Percentiles rank a stretch among this genome's conserved stretches.
Evolutionary conservation across 2,113 vertebrate species (phyloP).

Genomic region (Daubentonia madagascariensis): DNA sequence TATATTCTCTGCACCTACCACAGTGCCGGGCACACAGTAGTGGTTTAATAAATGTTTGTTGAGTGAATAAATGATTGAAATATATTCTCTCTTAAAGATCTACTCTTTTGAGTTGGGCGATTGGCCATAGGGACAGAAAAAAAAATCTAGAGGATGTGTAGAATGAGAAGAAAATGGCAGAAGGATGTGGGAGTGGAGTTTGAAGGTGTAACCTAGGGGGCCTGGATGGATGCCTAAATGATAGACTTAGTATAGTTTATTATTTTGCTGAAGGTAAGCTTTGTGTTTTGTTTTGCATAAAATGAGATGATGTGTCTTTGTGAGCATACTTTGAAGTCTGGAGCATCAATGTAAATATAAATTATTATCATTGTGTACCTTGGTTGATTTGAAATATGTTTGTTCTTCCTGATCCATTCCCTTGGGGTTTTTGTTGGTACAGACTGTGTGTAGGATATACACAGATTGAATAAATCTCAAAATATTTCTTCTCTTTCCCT

Average conservation of each 20-base stretch:
- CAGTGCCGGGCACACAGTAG: background rate
- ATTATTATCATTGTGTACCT: constrained; percentile 12
- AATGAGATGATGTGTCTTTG: constrained; percentile 30
- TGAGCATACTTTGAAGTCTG: constrained; percentile 38
- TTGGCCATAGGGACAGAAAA: background rate
- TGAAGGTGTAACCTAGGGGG: background rate
- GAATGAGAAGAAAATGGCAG: constrained; percentile 15
- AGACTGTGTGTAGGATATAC: constrained; percentile 26
- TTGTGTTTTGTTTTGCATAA: constrained; percentile 46
- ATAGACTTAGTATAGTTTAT: constrained; percentile 11
- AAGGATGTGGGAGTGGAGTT: background rate
- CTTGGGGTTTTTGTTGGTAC: constrained; percentile 15
- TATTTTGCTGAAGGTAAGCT: constrained; percentile 35
- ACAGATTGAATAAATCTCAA: constrained; percentile 20
- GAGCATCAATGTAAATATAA: constrained; percentile 8
- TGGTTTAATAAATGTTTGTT: background rate
- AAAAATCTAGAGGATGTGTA: background rate
- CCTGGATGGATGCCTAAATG: background rate
- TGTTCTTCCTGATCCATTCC: constrained; percentile 3
- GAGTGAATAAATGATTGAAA: background rate
- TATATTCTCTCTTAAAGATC: background rate
- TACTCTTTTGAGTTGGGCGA: background rate
- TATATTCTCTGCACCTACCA: background rate
- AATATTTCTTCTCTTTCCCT: constrained; percentile 38
- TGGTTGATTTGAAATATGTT: constrained; percentile 40